Percentiles rank a stretch among this genome's conserved stretches.
Conservation (phyloP, 2,113 vertebrate genomes). For the Eclectus roratus region DNA sequence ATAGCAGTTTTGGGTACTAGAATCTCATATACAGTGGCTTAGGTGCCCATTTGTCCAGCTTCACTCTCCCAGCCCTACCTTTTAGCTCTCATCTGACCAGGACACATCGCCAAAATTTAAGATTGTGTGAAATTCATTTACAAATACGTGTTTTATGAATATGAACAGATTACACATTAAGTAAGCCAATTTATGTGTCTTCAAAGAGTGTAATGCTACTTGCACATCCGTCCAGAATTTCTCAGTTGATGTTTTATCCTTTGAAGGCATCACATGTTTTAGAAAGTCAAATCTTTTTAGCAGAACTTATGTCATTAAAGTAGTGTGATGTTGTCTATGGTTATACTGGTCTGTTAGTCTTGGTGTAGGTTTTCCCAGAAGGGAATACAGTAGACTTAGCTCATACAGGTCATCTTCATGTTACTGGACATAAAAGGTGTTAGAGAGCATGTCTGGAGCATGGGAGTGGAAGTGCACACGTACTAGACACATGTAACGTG, state of each 20-base stretch:
- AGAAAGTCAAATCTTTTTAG: background rate
- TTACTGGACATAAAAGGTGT: rapidly evolving
- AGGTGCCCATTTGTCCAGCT: background rate
- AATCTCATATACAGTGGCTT: background rate
- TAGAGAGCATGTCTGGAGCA: rapidly evolving
- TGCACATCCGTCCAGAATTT: background rate
- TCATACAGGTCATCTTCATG: background rate
- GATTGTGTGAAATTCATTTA: background rate
- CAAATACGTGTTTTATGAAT: background rate
- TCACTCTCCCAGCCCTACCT: background rate
- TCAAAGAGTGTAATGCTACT: background rate
- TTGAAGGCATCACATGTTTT: background rate
- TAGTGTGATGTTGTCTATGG: background rate
- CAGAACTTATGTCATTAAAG: background rate
- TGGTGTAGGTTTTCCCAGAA: background rate
- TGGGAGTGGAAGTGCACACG: background rate
- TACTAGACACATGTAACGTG: rapidly evolving
- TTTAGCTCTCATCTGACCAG: background rate
- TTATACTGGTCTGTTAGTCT: background rate
- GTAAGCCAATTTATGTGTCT: background rate
- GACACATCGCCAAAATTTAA: background rate
- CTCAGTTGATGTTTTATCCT: background rate
- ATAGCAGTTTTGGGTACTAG: background rate
- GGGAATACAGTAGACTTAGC: background rate
- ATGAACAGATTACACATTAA: background rate